Base-by-base conservation (phyloP, 92 coral and sea anemone species). In the Palythoa heliodiscus region DNA sequence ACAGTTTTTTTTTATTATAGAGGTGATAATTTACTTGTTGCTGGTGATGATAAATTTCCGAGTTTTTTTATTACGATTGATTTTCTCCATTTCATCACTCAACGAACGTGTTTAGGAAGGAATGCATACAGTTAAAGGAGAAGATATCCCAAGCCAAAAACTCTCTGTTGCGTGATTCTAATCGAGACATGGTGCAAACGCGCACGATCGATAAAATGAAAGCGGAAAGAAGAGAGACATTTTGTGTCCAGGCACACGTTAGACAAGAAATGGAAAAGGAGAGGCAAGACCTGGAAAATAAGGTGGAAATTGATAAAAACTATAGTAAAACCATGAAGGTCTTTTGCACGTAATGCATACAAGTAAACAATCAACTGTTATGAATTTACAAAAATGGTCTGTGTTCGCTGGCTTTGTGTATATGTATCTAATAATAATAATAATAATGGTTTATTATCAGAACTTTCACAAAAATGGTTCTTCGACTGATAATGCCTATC, bases 141-240 rank as follows among this genome's bases (percentile, higher is more conserved):
- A 88, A 91, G 78, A 24, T 91, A 19, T 84, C 87, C 35, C 90
- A 89, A 61, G 73, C 88, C 24, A 91, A 83, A 39, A 88, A 85
- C 52, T 91, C 92, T 5, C 81, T 89, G 5, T 73, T 91, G 20
- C 87, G 92, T 25, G 94, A 91, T 71, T 86, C 90, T 4, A 91
- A 91, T 71, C 92, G 94, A 3, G 94, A 88, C 43, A 87, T 91
- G 70, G 89, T 86, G 13, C 94, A 91, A 76, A 89, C 90, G 38
- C 77, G 91, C 12, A 83, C 87, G 43, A 91, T 91, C 64, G 94
- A 91, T 84, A 86, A 89, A 55, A 91, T 91, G 94, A 91, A 82
- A 82, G 87, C 86, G 1, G 94, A 91, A 35, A 77, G 94, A 29
- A 87, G 94, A 25, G 94, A 91, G 52, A 91, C 92, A 7, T 86